These are phyloP conservation scores for Hexactinellida sp. DNA, from an alignment of 37 sponge, comb jelly and placozoan species.

Conservation along the genomic window DNA sequence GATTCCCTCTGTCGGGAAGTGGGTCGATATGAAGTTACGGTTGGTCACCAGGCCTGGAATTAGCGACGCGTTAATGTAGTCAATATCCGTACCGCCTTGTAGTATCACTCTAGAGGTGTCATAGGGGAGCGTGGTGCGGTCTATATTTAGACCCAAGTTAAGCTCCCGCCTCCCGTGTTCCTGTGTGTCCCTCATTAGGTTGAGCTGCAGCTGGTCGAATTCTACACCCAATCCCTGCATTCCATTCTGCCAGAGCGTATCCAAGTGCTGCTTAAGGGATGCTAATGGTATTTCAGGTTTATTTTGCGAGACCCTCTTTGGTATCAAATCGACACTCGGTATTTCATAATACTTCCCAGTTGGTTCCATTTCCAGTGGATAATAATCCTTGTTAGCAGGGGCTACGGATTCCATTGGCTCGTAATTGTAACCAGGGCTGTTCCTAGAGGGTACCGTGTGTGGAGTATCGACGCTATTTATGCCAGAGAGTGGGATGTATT, in stretches of 20 bases:
- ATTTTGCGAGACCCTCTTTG: background rate
- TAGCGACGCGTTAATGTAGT: background rate
- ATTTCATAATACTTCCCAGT: too few relatives aligned
- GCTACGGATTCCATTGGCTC: background rate
- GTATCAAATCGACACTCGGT: too few relatives aligned
- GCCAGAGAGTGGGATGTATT: background rate
- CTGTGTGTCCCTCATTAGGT: background rate
- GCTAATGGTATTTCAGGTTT: background rate
- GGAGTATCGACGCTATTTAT: too few relatives aligned
- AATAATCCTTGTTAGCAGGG: background rate
- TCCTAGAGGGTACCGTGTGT: background rate
- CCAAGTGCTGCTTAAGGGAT: background rate
- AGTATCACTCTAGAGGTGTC: background rate
- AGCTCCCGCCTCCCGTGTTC: background rate
- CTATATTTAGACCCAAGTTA: background rate
- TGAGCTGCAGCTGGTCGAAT: background rate
- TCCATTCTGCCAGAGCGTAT: background rate
- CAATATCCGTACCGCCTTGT: background rate
- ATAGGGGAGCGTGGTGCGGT: background rate
- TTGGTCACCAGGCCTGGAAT: background rate
- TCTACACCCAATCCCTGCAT: background rate
- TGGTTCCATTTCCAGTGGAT: too few relatives aligned
- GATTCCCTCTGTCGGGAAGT: background rate
- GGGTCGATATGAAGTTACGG: background rate
- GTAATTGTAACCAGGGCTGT: background rate